These are phyloP conservation scores for Cartodere bifasciata DNA, from an alignment of 2,888 invertebrate genomes.

Conservation along the genomic window DNA sequence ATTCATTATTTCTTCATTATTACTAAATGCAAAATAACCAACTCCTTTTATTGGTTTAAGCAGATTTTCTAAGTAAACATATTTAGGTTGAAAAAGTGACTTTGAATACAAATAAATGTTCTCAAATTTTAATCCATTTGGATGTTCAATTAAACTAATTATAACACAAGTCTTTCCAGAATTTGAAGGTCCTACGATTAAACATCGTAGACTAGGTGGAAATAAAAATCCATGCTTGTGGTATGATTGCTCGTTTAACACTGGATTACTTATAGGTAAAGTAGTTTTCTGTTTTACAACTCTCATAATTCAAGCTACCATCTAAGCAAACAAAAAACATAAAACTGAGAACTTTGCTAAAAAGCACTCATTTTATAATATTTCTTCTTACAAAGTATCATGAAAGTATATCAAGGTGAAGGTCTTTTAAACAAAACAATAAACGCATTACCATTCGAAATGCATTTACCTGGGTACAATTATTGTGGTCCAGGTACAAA, in stretches of 20 bases:
- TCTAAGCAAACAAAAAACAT: no score
- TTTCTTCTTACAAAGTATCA: no score
- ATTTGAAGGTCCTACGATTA: conserved; percentile 27
- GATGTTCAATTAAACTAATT: conserved; percentile 22
- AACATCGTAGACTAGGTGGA: conserved; percentile 18
- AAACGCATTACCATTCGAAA: conserved; percentile 18
- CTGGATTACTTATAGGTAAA: no score
- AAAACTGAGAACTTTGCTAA: no score
- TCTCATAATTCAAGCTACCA: no score
- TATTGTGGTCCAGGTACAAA: conserved; percentile 16
- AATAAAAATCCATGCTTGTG: conserved; percentile 21
- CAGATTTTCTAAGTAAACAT: conserved; percentile 18
- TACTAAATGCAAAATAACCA: conserved; percentile 17
- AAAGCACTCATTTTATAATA: no score
- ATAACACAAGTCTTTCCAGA: conserved; percentile 30
- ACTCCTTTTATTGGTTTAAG: conserved; percentile 17
- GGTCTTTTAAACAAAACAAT: conserved; percentile 16
- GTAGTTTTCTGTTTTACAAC: conserved; percentile 7
- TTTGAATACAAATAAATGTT: conserved; percentile 29
- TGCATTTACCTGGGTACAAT: conserved; percentile 18
- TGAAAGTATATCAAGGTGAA: no score
- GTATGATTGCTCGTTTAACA: neutral
- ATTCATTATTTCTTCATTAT: conserved; percentile 16
- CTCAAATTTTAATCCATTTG: conserved; percentile 27
- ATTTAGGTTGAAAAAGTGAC: conserved; percentile 23